A percentile compares a stretch with the other conserved stretches of the same genome.
Conservation (phyloP, 53 echinoderm and acorn worm genomes). For the Echinometra lucunter region DNA sequence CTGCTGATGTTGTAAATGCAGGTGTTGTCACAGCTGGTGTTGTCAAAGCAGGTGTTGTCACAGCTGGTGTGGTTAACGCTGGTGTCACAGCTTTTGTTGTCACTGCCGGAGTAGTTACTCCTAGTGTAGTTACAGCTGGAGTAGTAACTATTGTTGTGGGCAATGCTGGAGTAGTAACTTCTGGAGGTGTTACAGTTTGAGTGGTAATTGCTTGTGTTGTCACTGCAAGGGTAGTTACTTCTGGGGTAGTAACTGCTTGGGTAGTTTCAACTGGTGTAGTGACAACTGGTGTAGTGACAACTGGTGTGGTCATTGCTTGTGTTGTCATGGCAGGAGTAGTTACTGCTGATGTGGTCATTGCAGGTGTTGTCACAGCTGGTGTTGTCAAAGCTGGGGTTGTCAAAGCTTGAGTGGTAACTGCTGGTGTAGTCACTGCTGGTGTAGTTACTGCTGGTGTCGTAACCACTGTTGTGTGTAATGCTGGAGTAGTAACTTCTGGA, state of each 20-base stretch:
- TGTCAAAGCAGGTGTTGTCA: neutral
- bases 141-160: too few species aligned
- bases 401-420: constrained; percentile 59
- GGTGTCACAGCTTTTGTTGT: constrained; percentile 30
- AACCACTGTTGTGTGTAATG: neutral
- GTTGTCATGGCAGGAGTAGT: constrained; percentile 66
- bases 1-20: neutral
- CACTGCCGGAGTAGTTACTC: neutral
- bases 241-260: neutral
- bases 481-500: neutral
- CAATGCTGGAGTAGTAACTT: neutral
- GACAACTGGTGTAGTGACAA: neutral
- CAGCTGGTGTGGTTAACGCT: constrained; percentile 28
- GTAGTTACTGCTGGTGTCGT: constrained; percentile 63
- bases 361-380: constrained; percentile 18
- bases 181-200: neutral
- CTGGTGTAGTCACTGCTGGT: constrained; percentile 50
- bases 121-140: neutral
- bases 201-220: constrained; percentile 5
- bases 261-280: neutral
- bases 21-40: neutral
- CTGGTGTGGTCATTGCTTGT: neutral
- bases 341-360: neutral
- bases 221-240: constrained; percentile 19
- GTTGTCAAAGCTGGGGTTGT: constrained; percentile 17